These are phyloP conservation scores for Oegoconia quadripuncta DNA, from an alignment of 2,888 invertebrate genomes.

Conservation along the genomic window DNA sequence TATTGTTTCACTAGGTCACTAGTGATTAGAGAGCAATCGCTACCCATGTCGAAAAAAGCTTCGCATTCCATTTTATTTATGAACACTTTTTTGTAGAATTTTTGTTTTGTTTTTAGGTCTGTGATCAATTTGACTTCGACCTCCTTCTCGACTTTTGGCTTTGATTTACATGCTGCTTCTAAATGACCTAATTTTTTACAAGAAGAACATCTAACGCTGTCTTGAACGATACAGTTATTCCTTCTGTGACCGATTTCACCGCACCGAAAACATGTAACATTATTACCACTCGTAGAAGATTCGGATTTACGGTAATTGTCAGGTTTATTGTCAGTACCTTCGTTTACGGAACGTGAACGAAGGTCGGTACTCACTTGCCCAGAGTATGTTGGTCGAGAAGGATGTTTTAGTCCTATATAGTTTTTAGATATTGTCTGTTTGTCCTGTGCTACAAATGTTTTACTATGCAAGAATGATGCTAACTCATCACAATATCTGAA, in stretches of 20 bases:
- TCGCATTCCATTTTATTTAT: slow-evolving; percentile 11
- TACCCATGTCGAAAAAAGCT: slow-evolving; percentile 24
- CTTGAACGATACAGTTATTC: slow-evolving; percentile 7
- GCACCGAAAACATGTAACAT: slow-evolving; percentile 15
- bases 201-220: slow-evolving; percentile 18
- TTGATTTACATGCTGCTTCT: slow-evolving; percentile 19
- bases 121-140: slow-evolving; percentile 20
- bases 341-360: too few species aligned
- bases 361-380: too few species aligned
- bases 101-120: slow-evolving; percentile 11
- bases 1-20: slow-evolving; percentile 2
- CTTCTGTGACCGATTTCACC: slow-evolving; percentile 16
- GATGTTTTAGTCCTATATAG: too few species aligned
- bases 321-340: too few species aligned
- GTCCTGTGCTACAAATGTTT: slow-evolving; percentile 8
- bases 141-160: slow-evolving; percentile 19
- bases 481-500: slow-evolving; percentile 24
- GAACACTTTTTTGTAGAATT: slow-evolving; percentile 17
- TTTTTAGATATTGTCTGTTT: too few species aligned
- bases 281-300: too few species aligned
- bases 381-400: too few species aligned
- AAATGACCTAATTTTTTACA: slow-evolving; percentile 23
- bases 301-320: too few species aligned
- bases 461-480: slow-evolving; percentile 19
- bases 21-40: slow-evolving; percentile 20